Percentiles rank a stretch among this genome's conserved stretches.
Evolutionary conservation across 2,113 vertebrate genomes (phyloP).

Genomic region (Glareola pratincola): DNA sequence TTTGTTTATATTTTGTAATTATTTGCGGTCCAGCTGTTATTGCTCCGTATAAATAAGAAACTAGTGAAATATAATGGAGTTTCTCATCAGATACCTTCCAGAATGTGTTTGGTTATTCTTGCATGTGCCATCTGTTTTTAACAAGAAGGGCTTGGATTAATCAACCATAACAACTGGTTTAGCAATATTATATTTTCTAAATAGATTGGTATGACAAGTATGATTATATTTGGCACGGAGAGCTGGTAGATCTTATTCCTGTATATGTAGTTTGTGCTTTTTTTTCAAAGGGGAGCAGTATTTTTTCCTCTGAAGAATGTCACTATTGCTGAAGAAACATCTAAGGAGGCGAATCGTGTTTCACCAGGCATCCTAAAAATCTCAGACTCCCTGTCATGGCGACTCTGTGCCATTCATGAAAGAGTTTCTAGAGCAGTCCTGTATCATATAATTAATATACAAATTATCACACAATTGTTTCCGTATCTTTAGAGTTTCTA

Average conservation of each 20-base stretch:
- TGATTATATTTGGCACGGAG: slow-evolving; percentile 34
- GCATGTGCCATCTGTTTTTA: slow-evolving; percentile 49
- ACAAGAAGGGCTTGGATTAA: slow-evolving; percentile 42
- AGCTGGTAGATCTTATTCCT: background rate
- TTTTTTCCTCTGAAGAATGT: background rate
- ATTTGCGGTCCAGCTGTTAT: slow-evolving; percentile 8
- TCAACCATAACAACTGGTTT: slow-evolving; percentile 40
- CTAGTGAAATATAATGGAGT: slow-evolving; percentile 5
- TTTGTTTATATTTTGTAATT: slow-evolving; percentile 44
- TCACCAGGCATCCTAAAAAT: background rate
- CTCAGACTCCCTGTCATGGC: background rate
- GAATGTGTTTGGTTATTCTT: slow-evolving; percentile 24
- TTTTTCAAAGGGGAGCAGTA: background rate
- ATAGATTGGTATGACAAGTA: slow-evolving; percentile 15
- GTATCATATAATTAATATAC: background rate
- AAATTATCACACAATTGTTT: background rate
- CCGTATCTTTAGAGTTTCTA: background rate
- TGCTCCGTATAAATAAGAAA: slow-evolving; percentile 21
- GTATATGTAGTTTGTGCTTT: background rate
- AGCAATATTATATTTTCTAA: slow-evolving; percentile 15
- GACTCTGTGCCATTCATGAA: background rate
- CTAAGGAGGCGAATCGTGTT: background rate
- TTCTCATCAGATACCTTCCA: slow-evolving; percentile 27
- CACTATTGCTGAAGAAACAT: background rate
- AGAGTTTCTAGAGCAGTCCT: background rate